These are phyloP conservation scores for Acromyrmex echinatior DNA, from an alignment of 1,140 invertebrate species.

Conservation along the genomic window DNA sequence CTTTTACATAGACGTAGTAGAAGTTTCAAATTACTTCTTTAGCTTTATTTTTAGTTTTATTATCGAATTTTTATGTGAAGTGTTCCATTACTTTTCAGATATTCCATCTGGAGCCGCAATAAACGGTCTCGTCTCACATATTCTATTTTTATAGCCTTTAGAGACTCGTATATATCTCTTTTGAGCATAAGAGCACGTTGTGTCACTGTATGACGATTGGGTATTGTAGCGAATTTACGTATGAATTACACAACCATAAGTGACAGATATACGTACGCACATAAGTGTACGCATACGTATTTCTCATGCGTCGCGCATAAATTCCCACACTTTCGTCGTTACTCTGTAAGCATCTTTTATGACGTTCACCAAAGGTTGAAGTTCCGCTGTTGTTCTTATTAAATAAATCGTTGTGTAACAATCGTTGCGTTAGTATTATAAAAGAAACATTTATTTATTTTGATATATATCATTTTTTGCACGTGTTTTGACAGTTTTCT, in stretches of 20 bases:
- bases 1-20: neutral
- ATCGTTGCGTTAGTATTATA: neutral
- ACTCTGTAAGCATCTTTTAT: slow-evolving; percentile 65
- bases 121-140: slow-evolving; percentile 6
- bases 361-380: neutral
- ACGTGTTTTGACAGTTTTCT: neutral
- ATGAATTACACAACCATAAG: slow-evolving; percentile 73
- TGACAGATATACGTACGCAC: slow-evolving; percentile 29
- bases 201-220: slow-evolving; percentile 67
- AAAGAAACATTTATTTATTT: neutral
- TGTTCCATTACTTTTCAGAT: neutral
- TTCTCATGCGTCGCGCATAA: slow-evolving; percentile 37
- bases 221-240: slow-evolving; percentile 74
- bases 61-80: neutral
- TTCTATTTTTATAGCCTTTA: slow-evolving; percentile 7
- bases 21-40: neutral
- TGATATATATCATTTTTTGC: neutral
- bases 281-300: slow-evolving; percentile 58
- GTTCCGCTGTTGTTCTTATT: neutral
- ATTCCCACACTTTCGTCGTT: slow-evolving; percentile 82
- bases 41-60: neutral
- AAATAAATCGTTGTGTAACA: neutral
- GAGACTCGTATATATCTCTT: neutral
- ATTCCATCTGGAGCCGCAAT: neutral
- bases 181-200: slow-evolving; percentile 47